Conservation (phyloP, 2,888 invertebrate genomes). For the Eupithecia subumbrata region DNA sequence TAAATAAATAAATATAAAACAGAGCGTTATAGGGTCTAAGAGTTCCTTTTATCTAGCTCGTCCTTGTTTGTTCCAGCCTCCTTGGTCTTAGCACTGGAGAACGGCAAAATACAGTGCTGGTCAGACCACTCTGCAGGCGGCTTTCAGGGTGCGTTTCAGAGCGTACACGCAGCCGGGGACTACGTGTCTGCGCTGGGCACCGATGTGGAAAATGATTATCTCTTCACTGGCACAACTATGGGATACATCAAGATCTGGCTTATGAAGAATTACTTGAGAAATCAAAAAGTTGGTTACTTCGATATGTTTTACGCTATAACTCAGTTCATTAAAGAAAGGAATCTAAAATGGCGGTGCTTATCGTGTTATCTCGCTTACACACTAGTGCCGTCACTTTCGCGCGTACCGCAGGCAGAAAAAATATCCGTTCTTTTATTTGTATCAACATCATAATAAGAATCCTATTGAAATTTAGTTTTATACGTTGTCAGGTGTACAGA, state of each 20-base stretch:
- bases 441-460: no score
- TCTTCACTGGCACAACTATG: conserved; percentile 88
- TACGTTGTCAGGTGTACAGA: no score
- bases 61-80: conserved; percentile 79
- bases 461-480: no score
- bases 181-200: conserved; percentile 88
- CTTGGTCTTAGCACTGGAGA: conserved; percentile 88
- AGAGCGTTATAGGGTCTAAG: no score
- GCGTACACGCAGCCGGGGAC: conserved; percentile 86
- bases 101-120: conserved; percentile 91
- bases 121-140: conserved; percentile 91
- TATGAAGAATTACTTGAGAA: conserved; percentile 86
- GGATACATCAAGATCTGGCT: conserved; percentile 94
- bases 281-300: conserved; percentile 59
- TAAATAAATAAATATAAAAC: no score
- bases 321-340: no score
- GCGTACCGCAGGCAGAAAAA: no score
- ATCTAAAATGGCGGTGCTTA: no score
- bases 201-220: conserved; percentile 87
- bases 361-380: no score
- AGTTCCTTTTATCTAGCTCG: background rate
- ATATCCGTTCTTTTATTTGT: no score
- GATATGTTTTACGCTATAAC: background rate
- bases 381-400: no score
- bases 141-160: conserved; percentile 87